Evolutionary conservation across 1,140 invertebrate genomes (phyloP).

Genomic region (Teleogryllus occipitalis): DNA sequence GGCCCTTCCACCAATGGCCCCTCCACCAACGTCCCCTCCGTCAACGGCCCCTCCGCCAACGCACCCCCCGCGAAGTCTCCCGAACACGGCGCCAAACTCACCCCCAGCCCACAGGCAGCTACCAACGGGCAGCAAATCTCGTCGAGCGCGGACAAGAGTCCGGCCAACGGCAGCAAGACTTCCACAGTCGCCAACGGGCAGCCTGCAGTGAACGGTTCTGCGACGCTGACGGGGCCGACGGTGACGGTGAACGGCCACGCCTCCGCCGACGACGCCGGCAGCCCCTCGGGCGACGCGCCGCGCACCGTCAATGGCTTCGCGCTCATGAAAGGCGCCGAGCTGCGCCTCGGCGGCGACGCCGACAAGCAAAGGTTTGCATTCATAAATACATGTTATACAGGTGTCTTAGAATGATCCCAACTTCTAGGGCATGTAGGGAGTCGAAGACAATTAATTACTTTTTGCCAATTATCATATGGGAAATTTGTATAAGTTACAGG

Average conservation of each 20-base stretch:
- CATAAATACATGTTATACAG: too few species aligned
- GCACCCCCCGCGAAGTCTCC: not conserved
- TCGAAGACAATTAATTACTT: not conserved
- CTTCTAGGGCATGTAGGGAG: not conserved
- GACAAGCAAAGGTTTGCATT: not conserved
- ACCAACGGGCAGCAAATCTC: not conserved
- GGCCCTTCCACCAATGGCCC: too few species aligned
- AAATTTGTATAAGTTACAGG: not conserved
- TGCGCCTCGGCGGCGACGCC: not conserved
- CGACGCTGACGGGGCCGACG: too few species aligned
- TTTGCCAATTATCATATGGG: not conserved
- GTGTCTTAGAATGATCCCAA: not conserved
- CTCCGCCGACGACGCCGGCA: not conserved
- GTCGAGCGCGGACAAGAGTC: not conserved
- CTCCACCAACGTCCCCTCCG: too few species aligned
- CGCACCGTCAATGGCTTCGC: not conserved
- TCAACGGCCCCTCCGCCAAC: not conserved
- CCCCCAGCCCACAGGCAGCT: too few species aligned
- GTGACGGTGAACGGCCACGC: not conserved
- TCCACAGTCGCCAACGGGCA: not conserved
- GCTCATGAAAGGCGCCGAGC: not conserved
- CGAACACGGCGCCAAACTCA: not conserved
- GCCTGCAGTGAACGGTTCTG: not conserved
- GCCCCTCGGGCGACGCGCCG: too few species aligned
- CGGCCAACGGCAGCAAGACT: not conserved